phyloP scores from a whole-genome alignment of 2,797 vertebrate genomes.

The Notolabrus celidotus region DNA sequence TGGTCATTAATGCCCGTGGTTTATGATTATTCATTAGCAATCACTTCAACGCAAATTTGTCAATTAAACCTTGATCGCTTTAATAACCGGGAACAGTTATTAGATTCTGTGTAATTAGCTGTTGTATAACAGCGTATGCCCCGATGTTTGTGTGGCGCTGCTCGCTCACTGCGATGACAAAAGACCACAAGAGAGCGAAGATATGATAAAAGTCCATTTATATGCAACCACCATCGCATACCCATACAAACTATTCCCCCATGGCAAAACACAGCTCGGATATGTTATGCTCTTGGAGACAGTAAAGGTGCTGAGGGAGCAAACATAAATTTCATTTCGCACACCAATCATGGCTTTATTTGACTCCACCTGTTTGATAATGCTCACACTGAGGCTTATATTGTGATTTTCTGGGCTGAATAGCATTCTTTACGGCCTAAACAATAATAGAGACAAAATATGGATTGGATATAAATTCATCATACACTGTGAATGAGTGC shows the following conservation, averaged over 20 bases:
- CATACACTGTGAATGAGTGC: slow-evolving; percentile 57
- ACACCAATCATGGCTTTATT: slow-evolving; percentile 76
- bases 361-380: slow-evolving; percentile 77
- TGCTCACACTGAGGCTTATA: slow-evolving; percentile 62
- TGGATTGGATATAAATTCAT: slow-evolving; percentile 78
- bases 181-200: slow-evolving; percentile 38
- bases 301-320: slow-evolving; percentile 73
- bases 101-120: slow-evolving; percentile 32
- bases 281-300: slow-evolving; percentile 46
- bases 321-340: slow-evolving; percentile 73
- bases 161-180: slow-evolving; percentile 40
- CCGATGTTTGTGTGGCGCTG: slow-evolving; percentile 21
- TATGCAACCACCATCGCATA: slow-evolving; percentile 66
- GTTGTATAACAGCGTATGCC: slow-evolving; percentile 4
- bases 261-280: slow-evolving; percentile 45
- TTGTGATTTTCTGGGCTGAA: slow-evolving; percentile 61
- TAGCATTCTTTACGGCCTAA: slow-evolving; percentile 63
- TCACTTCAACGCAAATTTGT: slow-evolving; percentile 28
- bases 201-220: slow-evolving; percentile 75
- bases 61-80: slow-evolving; percentile 34
- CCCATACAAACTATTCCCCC: slow-evolving; percentile 54
- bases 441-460: slow-evolving; percentile 77
- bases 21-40: slow-evolving; percentile 30
- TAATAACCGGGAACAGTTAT: slow-evolving; percentile 29
- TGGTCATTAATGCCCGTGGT: slow-evolving; percentile 12